A percentile compares a stretch with the other conserved stretches of the same genome.
phyloP scores from a whole-genome alignment of 2,113 vertebrate genomes.

The Stegastes partitus region DNA sequence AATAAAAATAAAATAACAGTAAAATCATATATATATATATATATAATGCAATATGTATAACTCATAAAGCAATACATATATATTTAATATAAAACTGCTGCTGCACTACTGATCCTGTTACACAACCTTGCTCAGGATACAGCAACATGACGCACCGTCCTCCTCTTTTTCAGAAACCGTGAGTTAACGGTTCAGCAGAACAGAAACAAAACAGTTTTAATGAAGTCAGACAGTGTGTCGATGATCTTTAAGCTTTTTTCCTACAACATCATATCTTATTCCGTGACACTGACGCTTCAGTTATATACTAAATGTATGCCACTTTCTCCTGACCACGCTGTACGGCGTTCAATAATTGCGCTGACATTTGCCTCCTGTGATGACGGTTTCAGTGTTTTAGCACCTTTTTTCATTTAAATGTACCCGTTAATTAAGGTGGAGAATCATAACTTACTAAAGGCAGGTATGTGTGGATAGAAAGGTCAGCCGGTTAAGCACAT shows the following conservation, averaged over 20 bases:
- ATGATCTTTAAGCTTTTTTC: not conserved
- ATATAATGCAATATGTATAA: too few relatives aligned
- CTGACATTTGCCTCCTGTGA: conserved; percentile 18
- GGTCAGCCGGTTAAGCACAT: conserved; percentile 4
- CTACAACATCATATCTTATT: not conserved
- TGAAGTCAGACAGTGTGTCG: not conserved
- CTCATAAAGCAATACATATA: too few relatives aligned
- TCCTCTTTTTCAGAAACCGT: too few relatives aligned
- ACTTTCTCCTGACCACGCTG: not conserved
- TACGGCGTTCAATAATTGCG: conserved; percentile 7
- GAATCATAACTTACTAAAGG: conserved; percentile 20
- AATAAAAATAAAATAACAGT: too few relatives aligned
- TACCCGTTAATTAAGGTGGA: conserved; percentile 19
- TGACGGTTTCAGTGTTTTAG: conserved; percentile 14
- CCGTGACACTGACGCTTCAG: not conserved
- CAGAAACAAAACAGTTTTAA: too few relatives aligned
- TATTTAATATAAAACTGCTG: too few relatives aligned
- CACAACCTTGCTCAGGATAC: too few relatives aligned
- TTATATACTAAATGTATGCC: not conserved
- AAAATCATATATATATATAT: too few relatives aligned
- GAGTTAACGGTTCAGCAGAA: too few relatives aligned
- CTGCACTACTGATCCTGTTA: too few relatives aligned
- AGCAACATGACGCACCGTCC: too few relatives aligned
- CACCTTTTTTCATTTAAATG: conserved; percentile 24
- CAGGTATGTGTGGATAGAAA: conserved; percentile 13